phyloP scores from a whole-genome alignment of 1,140 invertebrate species.

The Diprion similis region DNA sequence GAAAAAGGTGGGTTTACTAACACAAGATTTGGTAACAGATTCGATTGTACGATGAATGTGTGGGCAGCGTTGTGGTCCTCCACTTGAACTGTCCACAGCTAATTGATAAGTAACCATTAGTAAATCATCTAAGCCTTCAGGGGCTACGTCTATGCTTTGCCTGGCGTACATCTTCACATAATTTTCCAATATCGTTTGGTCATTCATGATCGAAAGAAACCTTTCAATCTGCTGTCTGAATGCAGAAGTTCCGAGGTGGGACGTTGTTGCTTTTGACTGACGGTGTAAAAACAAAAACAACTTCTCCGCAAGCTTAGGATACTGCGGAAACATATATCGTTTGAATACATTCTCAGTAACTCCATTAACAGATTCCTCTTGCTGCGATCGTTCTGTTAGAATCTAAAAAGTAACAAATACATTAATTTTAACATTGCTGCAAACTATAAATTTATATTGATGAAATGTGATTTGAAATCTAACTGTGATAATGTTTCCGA shows the following conservation, averaged over 20 bases:
- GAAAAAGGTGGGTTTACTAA: slow-evolving; percentile 42
- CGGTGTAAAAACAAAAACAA: slow-evolving; percentile 71
- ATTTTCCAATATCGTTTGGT: slow-evolving; percentile 69
- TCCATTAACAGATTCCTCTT: slow-evolving; percentile 71
- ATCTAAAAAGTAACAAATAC: slow-evolving; percentile 61
- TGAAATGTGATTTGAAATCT: slow-evolving; percentile 17
- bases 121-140: slow-evolving; percentile 67
- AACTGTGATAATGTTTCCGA: slow-evolving; percentile 24
- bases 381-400: slow-evolving; percentile 66
- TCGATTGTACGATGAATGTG: slow-evolving; percentile 72
- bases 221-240: slow-evolving; percentile 78
- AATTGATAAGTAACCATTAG: slow-evolving; percentile 77
- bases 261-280: slow-evolving; percentile 66
- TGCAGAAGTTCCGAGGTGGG: slow-evolving; percentile 65
- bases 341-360: slow-evolving; percentile 67
- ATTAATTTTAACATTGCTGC: slow-evolving; percentile 4
- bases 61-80: slow-evolving; percentile 63
- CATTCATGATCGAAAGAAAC: slow-evolving; percentile 72
- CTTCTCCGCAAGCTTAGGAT: slow-evolving; percentile 73
- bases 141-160: slow-evolving; percentile 63
- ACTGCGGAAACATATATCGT: slow-evolving; percentile 80
- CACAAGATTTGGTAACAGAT: slow-evolving; percentile 75
- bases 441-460: slow-evolving; percentile 26
- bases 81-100: slow-evolving; percentile 77
- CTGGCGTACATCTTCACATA: slow-evolving; percentile 70